phyloP scores from a whole-genome alignment of 1,140 invertebrate genomes.

The Drosophila rhopaloa region DNA sequence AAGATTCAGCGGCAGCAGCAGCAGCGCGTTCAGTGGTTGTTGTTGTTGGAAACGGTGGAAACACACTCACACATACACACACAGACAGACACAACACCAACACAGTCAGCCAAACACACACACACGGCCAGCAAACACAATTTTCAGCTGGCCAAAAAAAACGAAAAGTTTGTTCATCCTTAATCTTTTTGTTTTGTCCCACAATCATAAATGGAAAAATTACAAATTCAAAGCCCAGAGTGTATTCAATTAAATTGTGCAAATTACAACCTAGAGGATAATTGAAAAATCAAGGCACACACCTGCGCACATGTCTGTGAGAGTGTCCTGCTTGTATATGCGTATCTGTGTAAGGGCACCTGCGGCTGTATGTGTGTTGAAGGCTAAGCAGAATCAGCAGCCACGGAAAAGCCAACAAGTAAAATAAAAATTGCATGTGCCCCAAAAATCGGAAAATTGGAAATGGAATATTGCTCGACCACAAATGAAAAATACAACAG shows the following conservation, averaged over 20 bases:
- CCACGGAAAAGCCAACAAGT: conserved; percentile 74
- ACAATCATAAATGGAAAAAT: conserved; percentile 13
- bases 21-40: conserved; percentile 74
- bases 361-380: conserved; percentile 67
- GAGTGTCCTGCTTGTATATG: conserved; percentile 29
- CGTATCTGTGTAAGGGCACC: conserved; percentile 24
- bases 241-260: conserved; percentile 53
- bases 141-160: conserved; percentile 57
- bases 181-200: conserved; percentile 18
- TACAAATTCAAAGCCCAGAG: conserved; percentile 12
- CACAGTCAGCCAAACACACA: background rate
- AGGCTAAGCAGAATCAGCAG: conserved; percentile 58
- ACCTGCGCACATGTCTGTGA: conserved; percentile 75
- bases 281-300: conserved; percentile 74
- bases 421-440: conserved; percentile 44
- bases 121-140: conserved; percentile 66
- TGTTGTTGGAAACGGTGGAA: conserved; percentile 63
- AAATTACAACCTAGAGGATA: conserved; percentile 50
- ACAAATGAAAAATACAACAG: conserved; percentile 4
- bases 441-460: conserved; percentile 33
- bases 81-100: conserved; percentile 21
- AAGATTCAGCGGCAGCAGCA: conserved; percentile 60
- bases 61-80: conserved; percentile 22
- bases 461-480: conserved; percentile 19
- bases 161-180: conserved; percentile 45